A percentile compares a stretch with the other conserved stretches of the same genome.
Conservation (phyloP, 2,113 vertebrate genomes). For the Hassar affinis region DNA sequence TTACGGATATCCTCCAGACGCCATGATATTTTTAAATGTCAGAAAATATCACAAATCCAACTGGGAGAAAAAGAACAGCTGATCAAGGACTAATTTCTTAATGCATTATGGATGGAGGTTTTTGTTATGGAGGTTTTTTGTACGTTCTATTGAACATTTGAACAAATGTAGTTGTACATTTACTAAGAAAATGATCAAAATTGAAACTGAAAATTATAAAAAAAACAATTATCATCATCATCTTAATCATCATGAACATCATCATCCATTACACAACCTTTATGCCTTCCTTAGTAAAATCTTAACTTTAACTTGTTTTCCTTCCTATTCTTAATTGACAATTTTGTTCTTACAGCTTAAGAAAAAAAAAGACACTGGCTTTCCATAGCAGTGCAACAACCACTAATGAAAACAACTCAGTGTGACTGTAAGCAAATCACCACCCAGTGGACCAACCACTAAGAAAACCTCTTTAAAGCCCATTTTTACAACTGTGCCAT, state of each 20-base stretch:
- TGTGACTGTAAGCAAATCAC: neutral
- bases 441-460: neutral
- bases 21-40: constrained; percentile 52
- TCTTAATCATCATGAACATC: too few species aligned
- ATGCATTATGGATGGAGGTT: neutral
- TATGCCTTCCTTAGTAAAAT: neutral
- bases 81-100: constrained; percentile 12
- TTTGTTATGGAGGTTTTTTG: too few species aligned
- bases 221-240: neutral
- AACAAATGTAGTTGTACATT: too few species aligned
- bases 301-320: neutral
- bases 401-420: neutral
- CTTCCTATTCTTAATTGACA: neutral
- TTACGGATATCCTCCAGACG: constrained; percentile 36
- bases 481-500: neutral
- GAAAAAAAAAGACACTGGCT: neutral
- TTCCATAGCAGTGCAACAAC: neutral
- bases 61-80: constrained; percentile 44
- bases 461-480: neutral
- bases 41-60: constrained; percentile 57
- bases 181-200: too few species aligned
- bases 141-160: too few species aligned
- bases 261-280: neutral
- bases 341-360: neutral
- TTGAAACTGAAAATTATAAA: too few species aligned